Evolutionary conservation across 2,113 vertebrate species (phyloP), one percentile per base, ranked within the genome.

Genomic region (Chauna torquata): DNA sequence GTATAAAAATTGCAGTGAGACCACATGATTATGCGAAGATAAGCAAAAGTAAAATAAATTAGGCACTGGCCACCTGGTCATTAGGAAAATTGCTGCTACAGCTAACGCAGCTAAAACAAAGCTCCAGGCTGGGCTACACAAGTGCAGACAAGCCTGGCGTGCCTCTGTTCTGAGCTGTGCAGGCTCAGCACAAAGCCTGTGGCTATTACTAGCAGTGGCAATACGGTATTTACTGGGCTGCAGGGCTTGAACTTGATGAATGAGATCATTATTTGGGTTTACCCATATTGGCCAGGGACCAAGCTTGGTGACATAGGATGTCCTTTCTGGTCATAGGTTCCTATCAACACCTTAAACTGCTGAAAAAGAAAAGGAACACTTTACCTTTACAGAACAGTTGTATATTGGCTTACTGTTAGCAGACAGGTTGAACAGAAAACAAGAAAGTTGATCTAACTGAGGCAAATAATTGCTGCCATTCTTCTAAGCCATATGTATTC

Each of bases 41-140:
- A 96, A 96, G 89, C 86, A 96, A 72, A 96, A 82, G 72, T 86
- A 82, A 92, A 94, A 91, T 87, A 87, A 92, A 95, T 92, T 52
- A 82, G 89, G 91, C 42, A 78, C 24, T 58, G 94, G 74, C 69
- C 93, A 96, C 91, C 95, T 96, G 93, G 77, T 88, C 93, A 87
- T 96, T 96, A 96, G 80, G 69, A 61, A 96, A 94, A 91, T 47
- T 87, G 95, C 94, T 96, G 87, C 89, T 70, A 19, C 90, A 94
- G 92, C 96, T 95, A 82, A 94, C 93, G 62, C 79, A 85, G 94
- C 44, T 82, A 36, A 88, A 90, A 64, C 7, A 34, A 91, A 92
- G 86, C 81, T 82, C 38, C 3, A 13, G 58, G 74, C 44, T 89
- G 84, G 84, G 74, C 59, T 84, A 10, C 19, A 7, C 65, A 47